phyloP scores from a whole-genome alignment of 2,888 invertebrate species.

The Ischnus inquisitorius region DNA sequence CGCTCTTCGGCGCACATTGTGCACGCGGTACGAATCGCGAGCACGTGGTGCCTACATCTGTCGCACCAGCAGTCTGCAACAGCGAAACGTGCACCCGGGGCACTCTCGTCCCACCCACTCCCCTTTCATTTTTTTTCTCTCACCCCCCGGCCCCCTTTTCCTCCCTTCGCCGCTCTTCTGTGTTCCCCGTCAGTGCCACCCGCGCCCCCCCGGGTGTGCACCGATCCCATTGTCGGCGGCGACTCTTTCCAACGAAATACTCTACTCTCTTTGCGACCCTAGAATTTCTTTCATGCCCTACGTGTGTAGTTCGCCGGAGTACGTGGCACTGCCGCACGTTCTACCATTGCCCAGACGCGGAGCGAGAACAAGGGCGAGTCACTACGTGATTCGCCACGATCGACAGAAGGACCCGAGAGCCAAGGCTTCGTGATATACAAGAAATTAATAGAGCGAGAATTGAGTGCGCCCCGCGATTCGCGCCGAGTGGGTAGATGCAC shows the following conservation, averaged over 20 bases:
- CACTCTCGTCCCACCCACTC: constrained; percentile 70
- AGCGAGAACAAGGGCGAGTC: constrained; percentile 51
- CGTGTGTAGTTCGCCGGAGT: constrained; percentile 33
- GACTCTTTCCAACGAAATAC: constrained; percentile 76
- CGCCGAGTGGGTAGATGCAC: neutral
- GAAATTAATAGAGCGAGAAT: constrained; percentile 65
- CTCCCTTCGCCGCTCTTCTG: constrained; percentile 6
- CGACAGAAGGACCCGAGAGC: constrained; percentile 52
- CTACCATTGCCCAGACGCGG: constrained; percentile 38
- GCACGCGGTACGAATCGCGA: constrained; percentile 74
- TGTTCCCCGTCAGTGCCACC: constrained; percentile 66
- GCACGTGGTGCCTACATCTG: constrained; percentile 83
- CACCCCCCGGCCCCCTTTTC: constrained; percentile 59
- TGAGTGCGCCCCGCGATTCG: constrained; percentile 33
- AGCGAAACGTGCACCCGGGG: constrained; percentile 63
- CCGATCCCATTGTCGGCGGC: constrained; percentile 74
- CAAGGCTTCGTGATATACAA: constrained; percentile 47
- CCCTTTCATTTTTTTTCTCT: constrained; percentile 70
- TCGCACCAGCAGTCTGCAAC: constrained; percentile 73
- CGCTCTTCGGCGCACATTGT: constrained; percentile 77
- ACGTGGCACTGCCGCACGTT: constrained; percentile 56
- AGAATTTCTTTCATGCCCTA: constrained; percentile 59
- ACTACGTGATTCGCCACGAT: constrained; percentile 71
- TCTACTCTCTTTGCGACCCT: constrained; percentile 69
- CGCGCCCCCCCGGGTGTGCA: constrained; percentile 70